Percentiles rank a stretch among this genome's conserved stretches.
Evolutionary conservation across 1,140 invertebrate species (phyloP).

Genomic region (Coenobita brevimanus): DNA sequence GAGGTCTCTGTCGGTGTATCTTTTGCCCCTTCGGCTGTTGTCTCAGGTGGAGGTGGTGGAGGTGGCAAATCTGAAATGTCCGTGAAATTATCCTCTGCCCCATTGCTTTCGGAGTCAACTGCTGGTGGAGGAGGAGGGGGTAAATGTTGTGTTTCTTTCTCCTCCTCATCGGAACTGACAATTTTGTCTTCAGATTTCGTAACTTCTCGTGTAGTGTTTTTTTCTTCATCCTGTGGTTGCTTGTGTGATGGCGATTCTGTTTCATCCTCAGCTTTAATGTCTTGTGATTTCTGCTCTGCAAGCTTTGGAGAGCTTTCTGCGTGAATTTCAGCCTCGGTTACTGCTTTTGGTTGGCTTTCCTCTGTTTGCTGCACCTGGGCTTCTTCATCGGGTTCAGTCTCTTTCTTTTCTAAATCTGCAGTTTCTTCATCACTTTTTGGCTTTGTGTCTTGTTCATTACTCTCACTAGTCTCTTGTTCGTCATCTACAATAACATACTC

Average conservation of each 20-base stretch:
- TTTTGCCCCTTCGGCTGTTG: too few relatives aligned
- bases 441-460: neutral
- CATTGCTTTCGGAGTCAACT: too few relatives aligned
- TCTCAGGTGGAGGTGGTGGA: too few relatives aligned
- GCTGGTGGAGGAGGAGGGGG: too few relatives aligned
- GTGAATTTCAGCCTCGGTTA: neutral
- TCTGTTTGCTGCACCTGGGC: neutral
- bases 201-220: neutral
- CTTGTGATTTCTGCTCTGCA: neutral
- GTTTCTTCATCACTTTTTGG: neutral
- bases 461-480: neutral
- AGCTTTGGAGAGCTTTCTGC: neutral
- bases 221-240: neutral
- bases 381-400: constrained; percentile 1
- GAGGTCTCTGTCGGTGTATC: neutral
- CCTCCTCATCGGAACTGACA: neutral
- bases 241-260: neutral
- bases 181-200: neutral
- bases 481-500: constrained; percentile 39
- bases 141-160: too few relatives aligned
- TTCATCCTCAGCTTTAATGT: neutral
- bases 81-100: too few relatives aligned
- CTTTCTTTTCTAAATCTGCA: neutral
- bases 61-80: too few relatives aligned
- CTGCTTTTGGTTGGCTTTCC: neutral